These are phyloP conservation scores for Sinohyriopsis cumingii DNA, from an alignment of 2,888 invertebrate genomes.

Conservation along the genomic window DNA sequence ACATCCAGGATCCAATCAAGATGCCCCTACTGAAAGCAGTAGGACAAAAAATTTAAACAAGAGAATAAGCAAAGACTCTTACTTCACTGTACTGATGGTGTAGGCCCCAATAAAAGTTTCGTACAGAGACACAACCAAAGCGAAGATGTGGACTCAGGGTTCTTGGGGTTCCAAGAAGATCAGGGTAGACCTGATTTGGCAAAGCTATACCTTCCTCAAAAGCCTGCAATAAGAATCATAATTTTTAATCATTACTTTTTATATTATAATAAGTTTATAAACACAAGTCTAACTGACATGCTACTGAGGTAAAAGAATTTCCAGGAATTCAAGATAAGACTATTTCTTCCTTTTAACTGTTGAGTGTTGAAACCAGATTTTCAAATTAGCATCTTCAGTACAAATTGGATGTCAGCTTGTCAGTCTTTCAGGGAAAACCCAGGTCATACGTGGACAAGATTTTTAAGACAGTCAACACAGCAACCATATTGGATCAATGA, in stretches of 20 bases:
- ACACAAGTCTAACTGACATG: neutral
- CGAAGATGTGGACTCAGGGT: slow-evolving; percentile 82
- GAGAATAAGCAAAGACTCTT: neutral
- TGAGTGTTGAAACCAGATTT: no score
- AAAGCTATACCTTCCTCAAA: slow-evolving; percentile 77
- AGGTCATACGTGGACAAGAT: neutral
- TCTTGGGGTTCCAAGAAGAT: slow-evolving; percentile 80
- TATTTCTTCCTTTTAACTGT: no score
- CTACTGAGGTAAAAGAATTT: neutral
- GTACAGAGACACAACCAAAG: slow-evolving; percentile 82
- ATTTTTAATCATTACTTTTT: no score
- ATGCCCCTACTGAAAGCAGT: no score
- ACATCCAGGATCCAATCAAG: no score
- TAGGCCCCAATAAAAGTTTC: slow-evolving; percentile 82
- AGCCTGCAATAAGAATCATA: slow-evolving; percentile 55
- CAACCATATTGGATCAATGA: no score
- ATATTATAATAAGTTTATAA: no score
- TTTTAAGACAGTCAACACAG: neutral
- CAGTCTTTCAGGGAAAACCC: no score
- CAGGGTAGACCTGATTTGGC: slow-evolving; percentile 81
- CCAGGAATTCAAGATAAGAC: no score
- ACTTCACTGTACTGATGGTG: slow-evolving; percentile 79
- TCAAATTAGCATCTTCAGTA: no score
- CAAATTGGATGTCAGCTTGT: no score
- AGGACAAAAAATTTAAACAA: no score